Evolutionary conservation across 2,113 vertebrate species (phyloP).

Genomic region (Empidonax traillii): DNA sequence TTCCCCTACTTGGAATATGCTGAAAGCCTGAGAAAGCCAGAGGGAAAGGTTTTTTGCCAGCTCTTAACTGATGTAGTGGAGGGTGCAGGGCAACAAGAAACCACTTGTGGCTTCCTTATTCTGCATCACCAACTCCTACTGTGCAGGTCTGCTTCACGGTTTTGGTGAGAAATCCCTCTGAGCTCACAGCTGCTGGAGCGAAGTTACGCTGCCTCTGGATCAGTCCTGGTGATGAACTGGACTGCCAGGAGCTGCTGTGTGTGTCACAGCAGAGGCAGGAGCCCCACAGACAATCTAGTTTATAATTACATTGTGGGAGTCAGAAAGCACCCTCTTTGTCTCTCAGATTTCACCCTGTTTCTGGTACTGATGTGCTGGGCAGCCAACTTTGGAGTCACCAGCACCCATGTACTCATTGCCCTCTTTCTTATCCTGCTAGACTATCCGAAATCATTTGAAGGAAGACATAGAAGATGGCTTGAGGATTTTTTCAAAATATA

Average conservation of each 20-base stretch:
- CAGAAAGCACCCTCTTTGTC: not conserved
- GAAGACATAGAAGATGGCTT: not conserved
- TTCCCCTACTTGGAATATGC: conserved; percentile 20
- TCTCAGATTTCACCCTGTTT: not conserved
- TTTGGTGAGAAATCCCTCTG: not conserved
- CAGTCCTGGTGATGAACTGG: not conserved
- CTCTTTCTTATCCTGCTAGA: not conserved
- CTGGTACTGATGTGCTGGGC: not conserved
- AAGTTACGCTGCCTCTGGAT: not conserved
- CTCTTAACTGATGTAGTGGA: not conserved
- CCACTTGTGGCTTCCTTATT: not conserved
- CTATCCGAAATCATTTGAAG: not conserved
- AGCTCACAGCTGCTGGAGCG: not conserved
- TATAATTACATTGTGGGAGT: not conserved
- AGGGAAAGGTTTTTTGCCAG: conserved; percentile 36
- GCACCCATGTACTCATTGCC: rapidly evolving
- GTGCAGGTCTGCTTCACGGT: not conserved
- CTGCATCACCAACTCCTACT: not conserved
- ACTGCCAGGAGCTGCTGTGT: not conserved
- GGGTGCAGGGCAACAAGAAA: conserved; percentile 19
- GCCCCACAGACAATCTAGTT: not conserved
- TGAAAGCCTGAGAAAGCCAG: conserved; percentile 20
- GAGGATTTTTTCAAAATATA: not conserved
- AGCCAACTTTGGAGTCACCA: not conserved
- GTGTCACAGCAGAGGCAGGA: not conserved